These are phyloP conservation scores for Centroberyx gerrardi DNA, from an alignment of 2,797 vertebrate species.

Conservation along the genomic window DNA sequence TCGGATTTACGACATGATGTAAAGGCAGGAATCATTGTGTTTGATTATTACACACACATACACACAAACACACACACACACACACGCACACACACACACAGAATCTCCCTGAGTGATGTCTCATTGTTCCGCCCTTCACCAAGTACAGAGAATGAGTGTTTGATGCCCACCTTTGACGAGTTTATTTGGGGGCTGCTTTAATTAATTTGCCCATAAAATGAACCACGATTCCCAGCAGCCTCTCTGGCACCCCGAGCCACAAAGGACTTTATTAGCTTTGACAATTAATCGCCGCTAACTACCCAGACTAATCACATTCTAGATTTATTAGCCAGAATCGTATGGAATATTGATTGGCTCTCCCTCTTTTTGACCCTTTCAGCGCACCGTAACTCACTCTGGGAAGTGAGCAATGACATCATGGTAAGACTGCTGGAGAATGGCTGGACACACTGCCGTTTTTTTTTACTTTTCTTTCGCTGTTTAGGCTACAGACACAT, in stretches of 20 bases:
- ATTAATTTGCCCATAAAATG: constrained; percentile 84
- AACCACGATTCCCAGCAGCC: constrained; percentile 75
- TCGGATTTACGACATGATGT: constrained; percentile 70
- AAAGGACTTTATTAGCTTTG: constrained; percentile 82
- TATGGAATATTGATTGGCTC: constrained; percentile 77
- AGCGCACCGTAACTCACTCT: constrained; percentile 74
- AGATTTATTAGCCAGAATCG: constrained; percentile 79
- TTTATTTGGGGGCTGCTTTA: constrained; percentile 74
- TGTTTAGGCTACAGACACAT: constrained; percentile 35
- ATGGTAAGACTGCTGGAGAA: constrained; percentile 40
- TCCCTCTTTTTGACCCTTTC: constrained; percentile 77
- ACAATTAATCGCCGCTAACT: constrained; percentile 85
- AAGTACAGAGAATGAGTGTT: constrained; percentile 57
- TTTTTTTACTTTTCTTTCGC: constrained; percentile 44
- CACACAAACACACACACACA: constrained; percentile 21
- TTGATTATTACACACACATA: constrained; percentile 60
- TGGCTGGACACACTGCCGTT: constrained; percentile 43
- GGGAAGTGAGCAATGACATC: constrained; percentile 75
- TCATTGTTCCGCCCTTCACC: constrained; percentile 79
- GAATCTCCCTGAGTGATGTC: constrained; percentile 69
- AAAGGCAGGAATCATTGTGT: constrained; percentile 72
- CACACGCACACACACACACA: constrained; percentile 17
- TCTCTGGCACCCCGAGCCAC: constrained; percentile 69
- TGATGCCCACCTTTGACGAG: constrained; percentile 70
- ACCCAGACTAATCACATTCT: constrained; percentile 78